Base-by-base conservation (phyloP, 64 coral and sea anemone genomes). In the Actinia tenebrosa region DNA sequence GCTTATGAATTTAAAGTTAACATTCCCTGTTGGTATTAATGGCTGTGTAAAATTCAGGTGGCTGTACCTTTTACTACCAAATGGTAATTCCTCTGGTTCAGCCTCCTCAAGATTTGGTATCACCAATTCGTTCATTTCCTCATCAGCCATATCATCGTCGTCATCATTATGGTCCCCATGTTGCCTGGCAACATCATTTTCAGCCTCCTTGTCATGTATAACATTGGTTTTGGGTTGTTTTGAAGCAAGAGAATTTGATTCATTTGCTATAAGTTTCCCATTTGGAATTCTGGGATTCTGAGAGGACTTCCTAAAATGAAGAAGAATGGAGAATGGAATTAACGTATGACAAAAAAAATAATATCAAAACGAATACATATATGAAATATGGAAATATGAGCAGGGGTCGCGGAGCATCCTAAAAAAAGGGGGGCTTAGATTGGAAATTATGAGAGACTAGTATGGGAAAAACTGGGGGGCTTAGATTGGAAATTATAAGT, bases 61-160 rank as follows among this genome's bases (percentile, higher is more conserved):
- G 10, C 7, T 58, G 56, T 58, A 58, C 88, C 88, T 89, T 84
- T 84, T 52, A 81, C 27, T 71, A 55, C 10, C 54, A 23, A n/a
- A 37, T 25, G n/a, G 19, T 22, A 69, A 25, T n/a, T 69, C 64
- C n/a, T 69, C 64, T 68, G 20, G 22, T n/a, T 68, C 64, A 22
- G 64, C 2, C 20, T 72, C 26, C 69, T 72, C 26, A 1, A 37
- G 56, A 23, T 46, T 63, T 44, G 55, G 63, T 27, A 75, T 72
- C 64, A 58, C 80, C 59, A 54, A 17, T 19, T 84, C 60, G 60
- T 84, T 83, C 64, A 89, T 45, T 42, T 84, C 82, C 20, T 84
- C 80, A 87, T 87, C 86, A 56, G 42, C 26, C 47, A 83, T 66
- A 84, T 84, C 81, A 84, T 80, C 62, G 23, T 77, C 43, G 45